Evolutionary conservation across 2,888 invertebrate species (phyloP).

Genomic region (Zootermopsis nevadensis): DNA sequence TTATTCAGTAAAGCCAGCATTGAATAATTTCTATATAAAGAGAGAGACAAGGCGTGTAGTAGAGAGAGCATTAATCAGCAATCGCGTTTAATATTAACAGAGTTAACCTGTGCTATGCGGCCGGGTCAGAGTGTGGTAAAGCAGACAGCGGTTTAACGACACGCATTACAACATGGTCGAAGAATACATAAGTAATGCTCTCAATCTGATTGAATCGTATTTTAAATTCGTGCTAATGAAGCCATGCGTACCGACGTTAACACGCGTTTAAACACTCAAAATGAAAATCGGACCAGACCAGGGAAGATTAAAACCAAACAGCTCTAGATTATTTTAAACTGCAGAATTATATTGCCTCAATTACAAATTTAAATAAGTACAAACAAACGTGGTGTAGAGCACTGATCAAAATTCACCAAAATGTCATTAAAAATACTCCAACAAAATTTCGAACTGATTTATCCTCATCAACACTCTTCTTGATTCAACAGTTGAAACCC

Average conservation of each 20-base stretch:
- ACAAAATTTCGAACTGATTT: too few relatives aligned
- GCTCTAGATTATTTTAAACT: background rate
- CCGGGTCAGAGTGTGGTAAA: background rate
- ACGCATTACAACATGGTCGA: background rate
- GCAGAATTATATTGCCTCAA: too few relatives aligned
- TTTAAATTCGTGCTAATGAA: background rate
- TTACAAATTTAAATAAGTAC: too few relatives aligned
- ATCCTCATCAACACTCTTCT: too few relatives aligned
- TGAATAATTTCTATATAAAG: constrained; percentile 33
- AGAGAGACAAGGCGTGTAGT: constrained; percentile 17
- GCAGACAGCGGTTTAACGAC: background rate
- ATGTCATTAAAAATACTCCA: too few relatives aligned
- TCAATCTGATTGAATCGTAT: background rate
- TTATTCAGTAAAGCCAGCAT: background rate
- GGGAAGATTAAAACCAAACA: background rate
- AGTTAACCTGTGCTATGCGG: background rate
- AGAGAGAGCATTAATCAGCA: constrained; percentile 17
- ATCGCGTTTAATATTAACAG: constrained; percentile 22
- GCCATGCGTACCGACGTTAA: background rate
- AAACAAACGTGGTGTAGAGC: too few relatives aligned
- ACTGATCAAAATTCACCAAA: too few relatives aligned
- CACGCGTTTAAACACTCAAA: background rate
- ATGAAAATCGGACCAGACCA: background rate
- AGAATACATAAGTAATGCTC: background rate
- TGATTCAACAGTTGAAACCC: too few relatives aligned